phyloP scores from a whole-genome alignment of 2,888 invertebrate genomes.

The Imbricaverruca yamaguchii region DNA sequence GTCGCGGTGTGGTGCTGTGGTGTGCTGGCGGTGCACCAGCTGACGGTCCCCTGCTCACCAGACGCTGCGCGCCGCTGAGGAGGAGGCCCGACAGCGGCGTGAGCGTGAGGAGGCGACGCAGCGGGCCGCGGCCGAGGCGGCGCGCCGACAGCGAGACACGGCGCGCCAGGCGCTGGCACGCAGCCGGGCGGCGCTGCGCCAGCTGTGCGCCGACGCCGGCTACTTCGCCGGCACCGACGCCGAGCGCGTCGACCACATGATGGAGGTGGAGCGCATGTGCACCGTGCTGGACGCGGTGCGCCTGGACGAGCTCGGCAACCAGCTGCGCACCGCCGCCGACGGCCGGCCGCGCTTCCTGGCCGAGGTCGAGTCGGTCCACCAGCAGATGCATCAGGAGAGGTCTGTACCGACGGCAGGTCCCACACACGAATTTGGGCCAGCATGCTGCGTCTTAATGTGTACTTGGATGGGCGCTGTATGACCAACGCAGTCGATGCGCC shows the following conservation, averaged over 20 bases:
- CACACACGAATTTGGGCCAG: too few relatives aligned
- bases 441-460: too few relatives aligned
- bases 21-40: too few relatives aligned
- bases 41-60: conserved; percentile 29
- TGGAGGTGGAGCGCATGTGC: conserved; percentile 84
- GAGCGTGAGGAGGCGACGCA: conserved; percentile 72
- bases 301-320: conserved; percentile 66
- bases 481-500: too few relatives aligned
- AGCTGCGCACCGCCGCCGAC: conserved; percentile 46
- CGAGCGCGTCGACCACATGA: conserved; percentile 72
- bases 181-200: conserved; percentile 41
- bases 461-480: too few relatives aligned
- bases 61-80: conserved; percentile 56
- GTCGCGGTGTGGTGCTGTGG: too few relatives aligned
- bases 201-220: conserved; percentile 33
- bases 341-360: conserved; percentile 33
- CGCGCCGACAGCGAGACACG: conserved; percentile 75
- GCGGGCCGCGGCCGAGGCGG: conserved; percentile 68
- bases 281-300: conserved; percentile 53
- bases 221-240: conserved; percentile 50
- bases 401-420: conserved; percentile 13
- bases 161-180: conserved; percentile 78
- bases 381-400: conserved; percentile 68
- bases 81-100: conserved; percentile 52
- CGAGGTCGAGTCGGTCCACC: conserved; percentile 62